Base-by-base conservation (phyloP, 2,888 invertebrate genomes). In the Lasioglossum villosulum region DNA sequence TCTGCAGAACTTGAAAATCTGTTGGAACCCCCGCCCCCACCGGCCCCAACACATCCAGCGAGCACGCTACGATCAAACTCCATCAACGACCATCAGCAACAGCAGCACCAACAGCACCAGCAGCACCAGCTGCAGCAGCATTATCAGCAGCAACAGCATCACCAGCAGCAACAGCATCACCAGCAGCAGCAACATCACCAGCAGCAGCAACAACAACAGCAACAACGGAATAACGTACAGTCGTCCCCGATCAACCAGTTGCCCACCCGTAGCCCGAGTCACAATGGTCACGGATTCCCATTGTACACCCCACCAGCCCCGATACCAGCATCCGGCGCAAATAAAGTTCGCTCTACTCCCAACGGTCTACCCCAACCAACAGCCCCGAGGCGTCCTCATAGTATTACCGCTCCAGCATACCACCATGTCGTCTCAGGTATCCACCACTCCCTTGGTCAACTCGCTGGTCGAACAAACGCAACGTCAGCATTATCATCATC, bases 301-400 rank as follows among this genome's bases (percentile, higher is more conserved):
- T 95, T 96, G 71, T 96, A 96, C 94, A 96, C 96, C 66, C 96
- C 96, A 87, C 96, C 96, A 86, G 95, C 95, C 52, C 94, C 95
- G 82, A 94, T 96, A 86, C 95, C 95, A 85, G 92, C 94, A 89
- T 93, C 94, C 83, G 93, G 93, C 75, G 88, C 93, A 90, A 92
- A 91, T 91, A 94, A 95, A 93, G 66, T 93, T 89, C 93, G 94
- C 88, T 93, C 95, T 90, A 92, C 93, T 88, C 93, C 94, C 90
- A 94, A 94, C 90, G 94, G 94, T 85, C 52, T 93, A 88, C 91
- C 94, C 88, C 93, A 93, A 82, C 90, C 94, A 88, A 68, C 91
- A 89, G 89, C 93, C 88, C 90, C 94, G 91, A 95, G 96, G 87
- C 95, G 96, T 92, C 96, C 96, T 86, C 96, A 96, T 92, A 96